phyloP scores from a whole-genome alignment of 2,888 invertebrate species.

The Miltochrista miniata region DNA sequence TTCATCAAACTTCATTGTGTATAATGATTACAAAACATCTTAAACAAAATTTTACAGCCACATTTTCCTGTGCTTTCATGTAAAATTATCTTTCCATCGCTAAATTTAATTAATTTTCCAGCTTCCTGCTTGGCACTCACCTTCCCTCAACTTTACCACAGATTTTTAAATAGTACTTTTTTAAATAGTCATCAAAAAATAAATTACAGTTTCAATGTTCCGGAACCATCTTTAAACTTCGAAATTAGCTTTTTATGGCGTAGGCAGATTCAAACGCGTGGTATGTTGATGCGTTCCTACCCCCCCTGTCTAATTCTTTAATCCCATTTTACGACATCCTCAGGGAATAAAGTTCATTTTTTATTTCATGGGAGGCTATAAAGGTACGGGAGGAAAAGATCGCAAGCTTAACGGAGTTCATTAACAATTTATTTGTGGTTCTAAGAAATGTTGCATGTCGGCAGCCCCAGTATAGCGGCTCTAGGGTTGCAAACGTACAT shows the following conservation, averaged over 20 bases:
- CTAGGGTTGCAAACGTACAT: too few relatives aligned
- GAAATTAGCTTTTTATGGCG: neutral
- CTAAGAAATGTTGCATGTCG: too few relatives aligned
- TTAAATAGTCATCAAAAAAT: neutral
- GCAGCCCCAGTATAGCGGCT: too few relatives aligned
- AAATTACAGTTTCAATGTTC: neutral
- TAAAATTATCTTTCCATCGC: too few relatives aligned
- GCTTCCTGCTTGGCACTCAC: too few relatives aligned
- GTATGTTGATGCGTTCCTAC: slow-evolving; percentile 1
- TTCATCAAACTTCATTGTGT: too few relatives aligned
- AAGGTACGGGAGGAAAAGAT: neutral
- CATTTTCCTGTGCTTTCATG: too few relatives aligned
- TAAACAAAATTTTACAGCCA: too few relatives aligned
- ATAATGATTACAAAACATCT: too few relatives aligned
- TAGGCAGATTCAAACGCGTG: slow-evolving; percentile 3
- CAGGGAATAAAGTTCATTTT: neutral
- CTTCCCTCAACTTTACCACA: too few relatives aligned
- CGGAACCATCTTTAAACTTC: neutral
- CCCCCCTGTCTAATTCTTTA: neutral
- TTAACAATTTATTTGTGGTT: neutral
- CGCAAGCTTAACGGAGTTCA: neutral
- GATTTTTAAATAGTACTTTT: too few relatives aligned
- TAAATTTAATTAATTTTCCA: too few relatives aligned
- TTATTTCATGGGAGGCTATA: neutral
- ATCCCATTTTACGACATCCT: slow-evolving; percentile 10